Evolutionary conservation across 2,888 invertebrate genomes (phyloP), one percentile per base, ranked within the genome.

Genomic region (Tinea semifulvella): DNA sequence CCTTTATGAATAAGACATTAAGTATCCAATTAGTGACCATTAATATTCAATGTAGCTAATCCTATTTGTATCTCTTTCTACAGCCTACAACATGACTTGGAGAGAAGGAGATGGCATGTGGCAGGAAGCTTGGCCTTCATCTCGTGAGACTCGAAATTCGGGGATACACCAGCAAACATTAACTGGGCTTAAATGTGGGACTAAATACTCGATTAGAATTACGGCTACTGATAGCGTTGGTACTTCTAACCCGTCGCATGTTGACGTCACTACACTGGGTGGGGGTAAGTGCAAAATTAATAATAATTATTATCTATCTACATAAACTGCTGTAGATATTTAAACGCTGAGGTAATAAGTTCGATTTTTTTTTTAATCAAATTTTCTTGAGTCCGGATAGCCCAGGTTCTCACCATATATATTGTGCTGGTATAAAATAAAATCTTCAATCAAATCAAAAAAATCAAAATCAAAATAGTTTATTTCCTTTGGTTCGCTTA

Each of bases 221-320:
- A 88, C 90, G 1, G 92, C 94, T 1, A 88, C 89, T 46, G 95
- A 94, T 65, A 84, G 84, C 48, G 89, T 94, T 1, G 95, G 94
- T 0, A 87, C 88, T 27, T 93, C 94, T 3, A 85, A 85, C 46
- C 86, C 90, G 0, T 79, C 84, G 8, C 73, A 88, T 49, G 70
- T 82, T 4, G 86, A 88, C 39, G 76, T 82, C 10, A 85, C 85
- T 50, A 79, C 80, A 2, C 68, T 88, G 3, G 88, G 88, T 1
- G 76, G 80, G 54, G 85, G 88, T 64, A 62, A 72, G 55, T 63
- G 13, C n/a, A 6, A 26, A 26, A 26, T 26, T 3, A 26, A 26
- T 11, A n/a, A 26, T 26, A n/a, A n/a, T n/a, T n/a, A n/a, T n/a
- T n/a, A n/a, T n/a, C n/a, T n/a, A n/a, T n/a, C n/a, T n/a, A n/a